Percentiles rank a stretch among this genome's conserved stretches.
phyloP scores from a whole-genome alignment of 2,113 vertebrate genomes.

The Dromas ardeola region DNA sequence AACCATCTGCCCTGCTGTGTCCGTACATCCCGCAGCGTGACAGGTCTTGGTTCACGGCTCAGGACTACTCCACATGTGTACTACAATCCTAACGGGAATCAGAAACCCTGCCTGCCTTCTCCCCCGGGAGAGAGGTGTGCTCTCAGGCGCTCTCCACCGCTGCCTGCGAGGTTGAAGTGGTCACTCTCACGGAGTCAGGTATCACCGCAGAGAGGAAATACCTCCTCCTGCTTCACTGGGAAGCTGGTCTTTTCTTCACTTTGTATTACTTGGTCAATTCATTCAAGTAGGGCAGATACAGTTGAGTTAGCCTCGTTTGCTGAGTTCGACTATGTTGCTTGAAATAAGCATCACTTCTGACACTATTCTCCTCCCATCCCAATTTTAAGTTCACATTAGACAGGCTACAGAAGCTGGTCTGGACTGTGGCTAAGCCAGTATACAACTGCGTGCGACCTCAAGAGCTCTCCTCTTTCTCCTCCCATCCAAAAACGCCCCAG shows the following conservation, averaged over 20 bases:
- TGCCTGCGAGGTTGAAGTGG: not conserved
- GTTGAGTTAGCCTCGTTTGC: constrained; percentile 64
- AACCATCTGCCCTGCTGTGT: not conserved
- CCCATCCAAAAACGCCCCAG: not conserved
- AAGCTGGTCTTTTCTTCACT: not conserved
- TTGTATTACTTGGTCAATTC: constrained; percentile 52
- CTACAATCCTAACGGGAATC: not conserved
- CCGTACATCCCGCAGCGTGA: not conserved
- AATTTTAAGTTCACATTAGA: not conserved
- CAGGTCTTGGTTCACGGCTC: not conserved
- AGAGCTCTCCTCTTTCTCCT: not conserved
- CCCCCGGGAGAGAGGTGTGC: not conserved
- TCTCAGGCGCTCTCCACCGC: not conserved
- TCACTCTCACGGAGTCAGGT: constrained; percentile 49
- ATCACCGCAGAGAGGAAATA: not conserved
- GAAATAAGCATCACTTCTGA: not conserved
- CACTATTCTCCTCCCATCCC: no score
- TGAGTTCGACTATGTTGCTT: not conserved
- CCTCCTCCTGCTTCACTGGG: not conserved
- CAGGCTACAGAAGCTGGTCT: not conserved
- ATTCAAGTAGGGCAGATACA: constrained; percentile 63
- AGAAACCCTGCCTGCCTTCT: not conserved
- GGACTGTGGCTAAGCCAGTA: no score
- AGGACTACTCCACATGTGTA: not conserved
- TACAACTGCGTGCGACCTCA: not conserved